Evolutionary conservation across 2,797 vertebrate genomes (phyloP).

Genomic region (Muraenolepis orangiensis): DNA sequence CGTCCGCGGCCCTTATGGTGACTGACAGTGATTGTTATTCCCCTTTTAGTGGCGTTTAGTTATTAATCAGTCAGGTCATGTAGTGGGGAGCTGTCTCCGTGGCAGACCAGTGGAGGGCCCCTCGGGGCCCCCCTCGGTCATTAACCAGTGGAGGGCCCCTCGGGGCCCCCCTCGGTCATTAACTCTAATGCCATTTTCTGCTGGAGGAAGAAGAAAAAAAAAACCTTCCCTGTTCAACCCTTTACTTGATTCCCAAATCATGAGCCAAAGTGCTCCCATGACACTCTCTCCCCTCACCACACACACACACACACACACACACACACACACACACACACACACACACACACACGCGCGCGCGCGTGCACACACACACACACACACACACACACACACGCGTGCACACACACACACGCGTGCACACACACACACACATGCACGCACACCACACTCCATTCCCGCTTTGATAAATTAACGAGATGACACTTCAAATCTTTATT

Average conservation of each 20-base stretch:
- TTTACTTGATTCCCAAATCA: slow-evolving; percentile 71
- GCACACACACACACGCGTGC: not conserved
- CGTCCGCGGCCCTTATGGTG: not conserved
- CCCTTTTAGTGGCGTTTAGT: slow-evolving; percentile 63
- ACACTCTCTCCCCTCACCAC: slow-evolving; percentile 28
- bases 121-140: slow-evolving; percentile 70
- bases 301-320: not conserved
- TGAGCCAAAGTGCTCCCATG: slow-evolving; percentile 70
- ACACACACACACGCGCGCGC: not conserved
- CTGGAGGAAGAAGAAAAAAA: too few relatives aligned
- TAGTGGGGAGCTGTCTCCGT: slow-evolving; percentile 69
- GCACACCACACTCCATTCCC: slow-evolving; percentile 34
- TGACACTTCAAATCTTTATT: slow-evolving; percentile 28
- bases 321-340: not conserved
- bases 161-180: slow-evolving; percentile 76
- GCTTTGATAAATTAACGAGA: slow-evolving; percentile 17
- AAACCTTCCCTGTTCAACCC: slow-evolving; percentile 42
- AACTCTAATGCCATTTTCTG: slow-evolving; percentile 80
- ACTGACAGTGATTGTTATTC: slow-evolving; percentile 66
- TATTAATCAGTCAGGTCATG: slow-evolving; percentile 73
- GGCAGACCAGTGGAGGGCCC: slow-evolving; percentile 71
- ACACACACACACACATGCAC: not conserved
- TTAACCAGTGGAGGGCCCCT: slow-evolving; percentile 74
- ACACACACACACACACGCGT: slow-evolving; percentile 1
- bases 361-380: not conserved